Evolutionary conservation across 2,888 invertebrate species (phyloP), one percentile per base, ranked within the genome.

Genomic region (Hypolimnas misippus): DNA sequence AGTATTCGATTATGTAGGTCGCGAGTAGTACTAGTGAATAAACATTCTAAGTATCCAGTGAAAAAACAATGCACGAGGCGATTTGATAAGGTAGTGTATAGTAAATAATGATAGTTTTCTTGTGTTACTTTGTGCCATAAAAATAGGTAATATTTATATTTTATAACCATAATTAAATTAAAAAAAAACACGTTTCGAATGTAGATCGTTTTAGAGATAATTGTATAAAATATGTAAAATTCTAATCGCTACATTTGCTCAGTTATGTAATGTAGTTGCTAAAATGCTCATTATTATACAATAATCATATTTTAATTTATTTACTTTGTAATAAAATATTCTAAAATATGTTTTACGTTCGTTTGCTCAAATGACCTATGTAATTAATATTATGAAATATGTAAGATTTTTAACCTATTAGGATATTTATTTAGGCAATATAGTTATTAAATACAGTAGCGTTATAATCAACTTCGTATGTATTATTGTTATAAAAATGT

Each of bases 41-140:
- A 62, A 51, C 59, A 35, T 56, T 62, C 29, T 38, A 35, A 50
- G 21, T 67, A 62, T 67, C 62, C 38, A 46, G 25, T 49, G 29
- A 44, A 44, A 65, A 62, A 62, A 58, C 63, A 76, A 76, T 81
- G 87, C 89, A 90, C 89, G 79, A 83, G 82, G 89, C 73, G 89
- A 89, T 88, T 89, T 90, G 90, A 90, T 80, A 82, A 77, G 70
- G 80, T 89, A 89, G 87, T 71, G 76, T 84, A 38, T 63, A 63
- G n/a, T n/a, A 46, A 44, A 49, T 21, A 14, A 14, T 4, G 14
- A 53, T 42, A 55, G 17, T 16, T 8, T 21, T 40, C 40, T 25
- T 19, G 10, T 44, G 44, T 5, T 46, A 25, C 10, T 46, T 46
- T 46, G 44, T 46, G 44, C 44, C n/a, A 46, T 46, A 46, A 10